phyloP scores from a whole-genome alignment of 1,140 invertebrate species.

The Asobara japonica region DNA sequence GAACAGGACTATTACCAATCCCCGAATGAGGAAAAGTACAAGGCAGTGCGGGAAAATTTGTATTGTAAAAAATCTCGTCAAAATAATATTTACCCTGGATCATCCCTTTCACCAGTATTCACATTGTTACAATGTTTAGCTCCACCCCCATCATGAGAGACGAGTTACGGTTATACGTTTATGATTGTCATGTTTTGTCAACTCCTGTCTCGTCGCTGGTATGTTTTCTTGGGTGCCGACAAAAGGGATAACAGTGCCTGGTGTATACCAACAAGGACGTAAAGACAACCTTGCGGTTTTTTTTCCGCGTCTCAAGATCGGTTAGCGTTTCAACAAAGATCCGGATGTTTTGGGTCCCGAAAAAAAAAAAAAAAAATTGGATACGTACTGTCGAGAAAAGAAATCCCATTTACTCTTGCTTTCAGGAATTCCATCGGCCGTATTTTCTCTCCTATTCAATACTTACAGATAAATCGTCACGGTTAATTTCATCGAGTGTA shows the following conservation, averaged over 20 bases:
- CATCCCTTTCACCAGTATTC: constrained; percentile 32
- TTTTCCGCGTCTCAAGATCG: constrained; percentile 14
- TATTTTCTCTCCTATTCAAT: background rate
- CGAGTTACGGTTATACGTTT: constrained; percentile 50
- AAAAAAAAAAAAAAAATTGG: background rate
- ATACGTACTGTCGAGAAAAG: constrained; percentile 9
- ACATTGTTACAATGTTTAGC: constrained; percentile 13
- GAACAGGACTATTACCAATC: too few relatives aligned
- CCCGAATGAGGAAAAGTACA: too few relatives aligned
- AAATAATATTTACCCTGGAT: constrained; percentile 56
- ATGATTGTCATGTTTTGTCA: constrained; percentile 65
- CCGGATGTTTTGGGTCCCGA: constrained; percentile 3
- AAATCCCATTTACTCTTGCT: constrained; percentile 13
- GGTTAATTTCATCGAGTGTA: background rate
- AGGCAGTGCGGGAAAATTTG: background rate
- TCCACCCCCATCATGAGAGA: constrained; percentile 50
- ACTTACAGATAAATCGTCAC: background rate
- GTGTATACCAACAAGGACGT: background rate
- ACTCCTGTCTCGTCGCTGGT: constrained; percentile 55
- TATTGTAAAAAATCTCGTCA: constrained; percentile 41
- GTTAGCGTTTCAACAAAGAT: background rate
- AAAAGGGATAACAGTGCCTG: constrained; percentile 35
- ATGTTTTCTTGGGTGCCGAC: constrained; percentile 33
- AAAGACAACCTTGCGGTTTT: constrained; percentile 22
- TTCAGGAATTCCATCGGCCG: constrained; percentile 3